A percentile compares a stretch with the other conserved stretches of the same genome.
phyloP scores from a whole-genome alignment of 2,113 vertebrate genomes.

The Caretta caretta region DNA sequence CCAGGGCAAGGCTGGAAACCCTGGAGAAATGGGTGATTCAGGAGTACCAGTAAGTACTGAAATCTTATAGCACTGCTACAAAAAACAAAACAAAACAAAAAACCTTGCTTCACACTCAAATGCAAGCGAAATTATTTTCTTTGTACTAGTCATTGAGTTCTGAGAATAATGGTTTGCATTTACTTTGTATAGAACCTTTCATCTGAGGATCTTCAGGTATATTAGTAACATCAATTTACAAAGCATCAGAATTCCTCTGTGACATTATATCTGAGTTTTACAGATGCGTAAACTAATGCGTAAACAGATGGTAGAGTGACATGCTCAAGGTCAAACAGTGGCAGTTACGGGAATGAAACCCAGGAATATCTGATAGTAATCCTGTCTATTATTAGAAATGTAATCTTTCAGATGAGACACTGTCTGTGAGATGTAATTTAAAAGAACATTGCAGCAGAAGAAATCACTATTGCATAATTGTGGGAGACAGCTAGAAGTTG shows the following conservation, averaged over 20 bases:
- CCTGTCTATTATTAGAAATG: neutral
- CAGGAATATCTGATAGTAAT: neutral
- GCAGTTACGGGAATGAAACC: neutral
- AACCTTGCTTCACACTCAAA: neutral
- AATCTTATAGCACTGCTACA: neutral
- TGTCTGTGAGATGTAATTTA: neutral
- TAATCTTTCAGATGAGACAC: neutral
- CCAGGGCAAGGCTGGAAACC: conserved; percentile 92
- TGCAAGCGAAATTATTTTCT: neutral
- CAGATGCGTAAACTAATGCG: neutral
- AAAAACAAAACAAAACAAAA: neutral
- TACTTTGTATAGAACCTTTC: neutral
- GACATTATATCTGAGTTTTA: neutral
- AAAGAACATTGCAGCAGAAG: neutral
- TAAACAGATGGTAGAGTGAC: neutral
- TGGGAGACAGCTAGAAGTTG: neutral
- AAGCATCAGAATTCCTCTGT: neutral
- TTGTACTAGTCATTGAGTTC: neutral
- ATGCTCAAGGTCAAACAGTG: neutral
- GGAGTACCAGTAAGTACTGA: conserved; percentile 88
- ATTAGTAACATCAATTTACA: neutral
- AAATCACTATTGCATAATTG: neutral
- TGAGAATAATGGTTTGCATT: neutral
- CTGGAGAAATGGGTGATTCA: conserved; percentile 88
- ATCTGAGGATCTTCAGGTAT: neutral